These are phyloP conservation scores for Hybognathus amarus DNA, from an alignment of 2,797 vertebrate genomes.

Conservation along the genomic window DNA sequence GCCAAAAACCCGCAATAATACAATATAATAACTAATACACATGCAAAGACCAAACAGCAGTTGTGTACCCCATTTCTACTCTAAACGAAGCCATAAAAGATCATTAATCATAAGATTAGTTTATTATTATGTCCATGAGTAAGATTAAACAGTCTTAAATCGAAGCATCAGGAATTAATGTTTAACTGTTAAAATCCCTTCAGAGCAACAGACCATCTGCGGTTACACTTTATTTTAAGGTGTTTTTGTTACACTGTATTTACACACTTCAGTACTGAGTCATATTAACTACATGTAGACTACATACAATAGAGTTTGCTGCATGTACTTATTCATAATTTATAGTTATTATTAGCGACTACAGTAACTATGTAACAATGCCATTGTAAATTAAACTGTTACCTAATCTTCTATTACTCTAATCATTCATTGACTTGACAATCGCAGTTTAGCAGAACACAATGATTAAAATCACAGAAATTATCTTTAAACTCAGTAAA, in stretches of 20 bases:
- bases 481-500: background rate
- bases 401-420: background rate
- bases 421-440: background rate
- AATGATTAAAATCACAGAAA: background rate
- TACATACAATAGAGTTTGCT: no score
- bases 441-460: background rate
- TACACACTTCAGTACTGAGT: no score
- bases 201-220: background rate
- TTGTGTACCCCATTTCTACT: background rate
- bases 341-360: no score
- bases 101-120: background rate
- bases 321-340: no score
- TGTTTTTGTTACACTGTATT: no score
- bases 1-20: background rate
- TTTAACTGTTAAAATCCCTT: slow-evolving; percentile 6
- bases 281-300: no score
- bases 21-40: background rate
- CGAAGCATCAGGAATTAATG: background rate
- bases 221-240: no score
- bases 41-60: background rate
- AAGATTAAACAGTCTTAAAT: background rate
- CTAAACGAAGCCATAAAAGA: background rate
- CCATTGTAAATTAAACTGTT: no score
- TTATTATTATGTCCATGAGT: background rate
- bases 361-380: no score